These are phyloP conservation scores for Fringilla coelebs DNA, from an alignment of 2,797 vertebrate genomes.

Conservation along the genomic window DNA sequence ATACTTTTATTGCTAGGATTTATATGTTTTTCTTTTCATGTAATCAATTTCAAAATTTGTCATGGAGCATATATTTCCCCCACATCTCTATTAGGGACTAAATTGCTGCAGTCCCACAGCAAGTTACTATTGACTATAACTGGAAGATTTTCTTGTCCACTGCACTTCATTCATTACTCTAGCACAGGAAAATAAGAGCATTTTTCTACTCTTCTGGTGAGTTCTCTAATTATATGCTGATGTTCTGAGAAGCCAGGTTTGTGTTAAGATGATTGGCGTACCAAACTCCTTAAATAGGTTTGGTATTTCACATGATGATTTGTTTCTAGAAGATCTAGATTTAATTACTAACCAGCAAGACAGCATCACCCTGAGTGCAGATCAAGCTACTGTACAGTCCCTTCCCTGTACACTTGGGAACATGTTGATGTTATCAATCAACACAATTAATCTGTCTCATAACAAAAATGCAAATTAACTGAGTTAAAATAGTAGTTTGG, in stretches of 20 bases:
- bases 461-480: not conserved
- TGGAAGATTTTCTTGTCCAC: not conserved
- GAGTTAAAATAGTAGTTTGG: not conserved
- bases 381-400: not conserved
- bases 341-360: constrained; percentile 1
- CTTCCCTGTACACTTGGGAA: not conserved
- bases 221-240: not conserved
- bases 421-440: not conserved
- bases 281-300: not conserved
- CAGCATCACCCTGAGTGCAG: not conserved
- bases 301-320: not conserved
- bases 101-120: not conserved
- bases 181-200: not conserved
- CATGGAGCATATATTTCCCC: not conserved
- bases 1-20: not conserved
- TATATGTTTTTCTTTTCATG: not conserved
- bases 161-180: not conserved
- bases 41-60: not conserved
- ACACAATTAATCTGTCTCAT: not conserved
- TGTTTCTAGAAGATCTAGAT: not conserved
- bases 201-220: not conserved
- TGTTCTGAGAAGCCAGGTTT: not conserved
- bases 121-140: not conserved
- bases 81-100: not conserved
- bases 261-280: not conserved